These are phyloP conservation scores for Anthoscopus minutus DNA, from an alignment of 2,113 vertebrate species.

Conservation along the genomic window DNA sequence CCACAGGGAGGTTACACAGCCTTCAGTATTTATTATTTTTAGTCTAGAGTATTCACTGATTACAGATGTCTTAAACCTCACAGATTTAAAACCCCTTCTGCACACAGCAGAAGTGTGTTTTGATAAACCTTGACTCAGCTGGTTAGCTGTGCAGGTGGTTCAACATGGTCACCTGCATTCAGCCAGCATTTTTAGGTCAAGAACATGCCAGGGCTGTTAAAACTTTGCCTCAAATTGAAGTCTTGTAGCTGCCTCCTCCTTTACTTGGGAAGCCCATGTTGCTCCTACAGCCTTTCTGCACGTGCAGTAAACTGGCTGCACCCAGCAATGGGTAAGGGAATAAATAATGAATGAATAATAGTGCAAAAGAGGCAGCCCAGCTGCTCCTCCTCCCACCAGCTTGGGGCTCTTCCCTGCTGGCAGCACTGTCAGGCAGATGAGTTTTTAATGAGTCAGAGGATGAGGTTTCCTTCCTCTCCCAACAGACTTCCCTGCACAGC, in stretches of 20 bases:
- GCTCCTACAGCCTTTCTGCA: not conserved
- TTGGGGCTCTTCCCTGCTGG: not conserved
- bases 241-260: not conserved
- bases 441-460: not conserved
- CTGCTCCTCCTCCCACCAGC: not conserved
- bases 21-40: not conserved
- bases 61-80: not conserved
- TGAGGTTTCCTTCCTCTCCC: not conserved
- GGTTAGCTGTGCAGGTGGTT: not conserved
- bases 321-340: not conserved
- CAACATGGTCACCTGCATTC: fast-evolving
- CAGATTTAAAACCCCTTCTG: not conserved
- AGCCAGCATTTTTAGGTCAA: not conserved
- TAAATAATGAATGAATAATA: not conserved
- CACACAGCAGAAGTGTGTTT: not conserved
- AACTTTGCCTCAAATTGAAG: not conserved
- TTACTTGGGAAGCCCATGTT: not conserved
- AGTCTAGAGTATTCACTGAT: not conserved
- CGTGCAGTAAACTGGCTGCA: fast-evolving
- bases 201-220: not conserved
- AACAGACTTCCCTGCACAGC: not conserved
- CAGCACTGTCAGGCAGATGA: not conserved
- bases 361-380: not conserved
- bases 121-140: not conserved
- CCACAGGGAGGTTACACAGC: not conserved